A percentile compares a stretch with the other conserved stretches of the same genome.
Conservation (phyloP, 2,888 invertebrate genomes). For the Chrysolina haemoptera region DNA sequence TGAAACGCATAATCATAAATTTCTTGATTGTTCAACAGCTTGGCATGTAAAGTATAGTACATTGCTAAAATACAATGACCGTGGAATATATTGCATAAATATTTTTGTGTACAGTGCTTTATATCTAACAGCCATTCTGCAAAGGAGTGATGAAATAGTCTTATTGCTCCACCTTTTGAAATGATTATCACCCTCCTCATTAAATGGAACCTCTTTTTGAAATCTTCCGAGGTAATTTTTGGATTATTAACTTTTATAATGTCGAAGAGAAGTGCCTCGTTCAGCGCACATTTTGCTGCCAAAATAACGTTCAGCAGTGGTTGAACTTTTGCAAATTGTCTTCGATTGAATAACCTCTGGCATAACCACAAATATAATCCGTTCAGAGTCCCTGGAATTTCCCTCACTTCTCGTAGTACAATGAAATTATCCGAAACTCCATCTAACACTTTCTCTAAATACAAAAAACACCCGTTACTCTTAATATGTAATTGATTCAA, state of each 20-base stretch:
- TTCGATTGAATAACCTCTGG: constrained; percentile 90
- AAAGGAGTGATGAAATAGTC: constrained; percentile 94
- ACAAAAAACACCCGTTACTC: constrained; percentile 93
- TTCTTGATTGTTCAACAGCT: constrained; percentile 79
- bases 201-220: constrained; percentile 83
- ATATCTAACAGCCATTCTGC: constrained; percentile 96
- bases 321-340: constrained; percentile 90
- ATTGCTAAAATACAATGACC: constrained; percentile 92
- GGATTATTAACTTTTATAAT: constrained; percentile 87
- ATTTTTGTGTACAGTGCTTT: constrained; percentile 97
- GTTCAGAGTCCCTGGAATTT: constrained; percentile 96
- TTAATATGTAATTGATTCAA: constrained; percentile 96
- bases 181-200: constrained; percentile 77
- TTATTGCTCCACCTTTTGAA: constrained; percentile 75
- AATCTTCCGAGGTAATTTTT: constrained; percentile 84
- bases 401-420: constrained; percentile 89
- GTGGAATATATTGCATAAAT: constrained; percentile 88
- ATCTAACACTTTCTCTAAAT: constrained; percentile 89
- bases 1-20: constrained; percentile 83
- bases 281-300: constrained; percentile 89
- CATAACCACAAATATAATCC: constrained; percentile 96
- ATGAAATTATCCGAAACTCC: constrained; percentile 95
- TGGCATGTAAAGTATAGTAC: constrained; percentile 83
- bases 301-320: constrained; percentile 89
- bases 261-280: constrained; percentile 85